Percentiles rank a stretch among this genome's conserved stretches.
phyloP scores from a whole-genome alignment of 35 echinoderm and acorn worm genomes.

The Hemicentrotus pulcherrimus region DNA sequence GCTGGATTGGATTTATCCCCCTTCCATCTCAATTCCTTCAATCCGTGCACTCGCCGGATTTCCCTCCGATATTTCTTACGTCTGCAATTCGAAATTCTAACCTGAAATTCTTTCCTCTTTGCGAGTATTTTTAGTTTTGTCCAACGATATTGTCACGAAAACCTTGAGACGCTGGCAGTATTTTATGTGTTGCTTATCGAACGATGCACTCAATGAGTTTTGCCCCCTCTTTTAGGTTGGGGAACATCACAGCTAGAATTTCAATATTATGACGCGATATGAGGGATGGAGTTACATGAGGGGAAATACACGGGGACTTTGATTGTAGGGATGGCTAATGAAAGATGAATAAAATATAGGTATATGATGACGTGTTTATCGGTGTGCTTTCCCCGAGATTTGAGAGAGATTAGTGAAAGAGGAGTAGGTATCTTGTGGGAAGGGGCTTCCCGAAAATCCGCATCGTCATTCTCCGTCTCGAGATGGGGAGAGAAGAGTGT shows the following conservation, averaged over 20 bases:
- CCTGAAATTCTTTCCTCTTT: background rate
- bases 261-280: background rate
- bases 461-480: background rate
- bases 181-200: background rate
- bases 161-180: background rate
- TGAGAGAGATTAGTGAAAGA: background rate
- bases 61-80: constrained; percentile 30
- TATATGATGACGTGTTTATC: background rate
- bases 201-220: background rate
- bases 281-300: background rate
- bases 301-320: background rate
- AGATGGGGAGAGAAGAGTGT: no score
- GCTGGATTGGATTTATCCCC: background rate
- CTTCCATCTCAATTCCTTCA: background rate
- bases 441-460: background rate
- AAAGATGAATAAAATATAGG: background rate
- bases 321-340: background rate
- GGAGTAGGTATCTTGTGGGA: background rate
- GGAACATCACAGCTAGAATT: background rate
- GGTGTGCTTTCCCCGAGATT: background rate
- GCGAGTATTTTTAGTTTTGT: constrained; percentile 8
- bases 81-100: constrained; percentile 28
- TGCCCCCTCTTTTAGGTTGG: background rate
- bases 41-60: constrained; percentile 1
- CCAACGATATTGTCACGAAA: constrained; percentile 4